Percentiles rank a stretch among this genome's conserved stretches.
These are phyloP conservation scores for Cottoperca gobio DNA, from an alignment of 2,797 vertebrate genomes.

Conservation along the genomic window DNA sequence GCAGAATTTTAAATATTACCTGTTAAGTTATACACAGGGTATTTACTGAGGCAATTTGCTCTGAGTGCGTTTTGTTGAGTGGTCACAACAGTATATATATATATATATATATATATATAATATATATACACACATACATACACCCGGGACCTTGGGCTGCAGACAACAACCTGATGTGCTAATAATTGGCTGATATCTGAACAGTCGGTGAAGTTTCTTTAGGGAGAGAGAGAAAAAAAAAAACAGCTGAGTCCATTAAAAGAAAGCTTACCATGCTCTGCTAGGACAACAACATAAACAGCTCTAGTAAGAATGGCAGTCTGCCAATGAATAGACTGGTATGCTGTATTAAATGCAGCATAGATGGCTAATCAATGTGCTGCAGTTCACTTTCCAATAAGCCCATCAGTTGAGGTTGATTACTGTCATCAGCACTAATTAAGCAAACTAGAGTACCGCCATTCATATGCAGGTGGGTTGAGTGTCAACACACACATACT, in stretches of 20 bases:
- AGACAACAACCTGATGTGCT: conserved; percentile 61
- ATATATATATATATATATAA: not conserved
- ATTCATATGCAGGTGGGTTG: conserved; percentile 19
- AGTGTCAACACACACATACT: conserved; percentile 37
- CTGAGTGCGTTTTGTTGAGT: conserved; percentile 44
- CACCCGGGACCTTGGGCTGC: conserved; percentile 34
- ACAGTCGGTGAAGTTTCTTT: conserved; percentile 48
- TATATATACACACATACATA: conserved; percentile 8
- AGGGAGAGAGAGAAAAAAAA: not conserved
- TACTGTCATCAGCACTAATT: conserved; percentile 69
- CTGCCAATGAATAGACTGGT: conserved; percentile 44
- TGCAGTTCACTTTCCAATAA: conserved; percentile 64
- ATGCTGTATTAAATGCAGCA: conserved; percentile 57
- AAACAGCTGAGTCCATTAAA: conserved; percentile 53
- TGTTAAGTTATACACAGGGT: conserved; percentile 64
- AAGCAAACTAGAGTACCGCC: conserved; percentile 42
- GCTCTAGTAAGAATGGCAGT: conserved; percentile 16
- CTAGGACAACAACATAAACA: conserved; percentile 38
- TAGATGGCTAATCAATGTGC: conserved; percentile 68
- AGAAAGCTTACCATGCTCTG: conserved; percentile 49
- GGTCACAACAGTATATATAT: conserved; percentile 42
- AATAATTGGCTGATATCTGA: conserved; percentile 71
- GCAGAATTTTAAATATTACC: conserved; percentile 76
- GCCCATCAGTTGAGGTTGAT: conserved; percentile 65
- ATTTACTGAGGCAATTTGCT: conserved; percentile 77